A percentile compares a stretch with the other conserved stretches of the same genome.
phyloP scores from a whole-genome alignment of 2,113 vertebrate genomes.

The Hippoglossus stenolepis region DNA sequence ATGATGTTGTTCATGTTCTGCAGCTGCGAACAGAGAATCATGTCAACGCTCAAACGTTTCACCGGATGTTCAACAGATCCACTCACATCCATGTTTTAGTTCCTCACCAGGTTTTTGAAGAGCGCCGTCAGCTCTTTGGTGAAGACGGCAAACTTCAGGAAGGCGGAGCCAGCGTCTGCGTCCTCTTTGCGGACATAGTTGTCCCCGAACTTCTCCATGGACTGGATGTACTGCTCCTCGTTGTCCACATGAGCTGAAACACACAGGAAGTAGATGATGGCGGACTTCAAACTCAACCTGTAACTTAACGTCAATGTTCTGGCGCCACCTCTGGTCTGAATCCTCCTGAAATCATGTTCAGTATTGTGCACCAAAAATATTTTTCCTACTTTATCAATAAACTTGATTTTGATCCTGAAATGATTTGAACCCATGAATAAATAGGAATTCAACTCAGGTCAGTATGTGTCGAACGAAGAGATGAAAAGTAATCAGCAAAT shows the following conservation, averaged over 20 bases:
- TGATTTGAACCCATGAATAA: neutral
- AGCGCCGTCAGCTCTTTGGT: slow-evolving; percentile 95
- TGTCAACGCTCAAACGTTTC: neutral
- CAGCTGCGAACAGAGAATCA: slow-evolving; percentile 80
- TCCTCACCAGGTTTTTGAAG: slow-evolving; percentile 97
- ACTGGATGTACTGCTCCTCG: slow-evolving; percentile 93
- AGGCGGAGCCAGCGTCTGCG: slow-evolving; percentile 87
- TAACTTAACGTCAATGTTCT: no score
- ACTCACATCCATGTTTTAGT: neutral
- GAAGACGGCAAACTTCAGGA: slow-evolving; percentile 92
- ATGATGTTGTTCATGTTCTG: slow-evolving; percentile 99
- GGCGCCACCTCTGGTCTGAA: no score
- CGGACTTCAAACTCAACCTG: no score
- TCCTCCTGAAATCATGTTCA: no score
- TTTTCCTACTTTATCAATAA: no score
- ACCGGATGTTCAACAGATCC: neutral
- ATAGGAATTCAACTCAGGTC: neutral
- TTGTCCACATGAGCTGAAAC: slow-evolving; percentile 92
- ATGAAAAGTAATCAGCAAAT: no score
- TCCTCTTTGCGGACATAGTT: slow-evolving; percentile 89
- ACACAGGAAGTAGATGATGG: slow-evolving; percentile 4
- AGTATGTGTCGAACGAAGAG: no score
- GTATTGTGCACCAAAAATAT: no score
- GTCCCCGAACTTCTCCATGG: slow-evolving; percentile 93
- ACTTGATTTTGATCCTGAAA: neutral